Conservation (phyloP, 2,888 invertebrate genomes). For the Capitulum mitella region DNA sequence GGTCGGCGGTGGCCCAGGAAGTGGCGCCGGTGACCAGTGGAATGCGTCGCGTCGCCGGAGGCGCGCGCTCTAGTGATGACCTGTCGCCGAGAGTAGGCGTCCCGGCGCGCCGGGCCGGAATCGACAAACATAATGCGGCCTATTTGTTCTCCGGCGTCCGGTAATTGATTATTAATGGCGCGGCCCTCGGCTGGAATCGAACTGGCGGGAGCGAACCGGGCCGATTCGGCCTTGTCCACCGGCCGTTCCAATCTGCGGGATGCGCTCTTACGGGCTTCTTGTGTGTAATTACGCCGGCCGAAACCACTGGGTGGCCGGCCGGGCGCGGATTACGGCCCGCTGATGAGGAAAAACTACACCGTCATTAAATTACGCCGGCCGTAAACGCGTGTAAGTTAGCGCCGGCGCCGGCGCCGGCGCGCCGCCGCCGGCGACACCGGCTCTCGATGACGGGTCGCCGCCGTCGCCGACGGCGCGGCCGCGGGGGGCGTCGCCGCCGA, state of each 20-base stretch:
- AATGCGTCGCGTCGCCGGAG: neutral
- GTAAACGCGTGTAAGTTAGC: slow-evolving; percentile 13
- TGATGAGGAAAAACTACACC: slow-evolving; percentile 16
- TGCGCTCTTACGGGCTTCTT: neutral
- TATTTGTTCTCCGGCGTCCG: neutral
- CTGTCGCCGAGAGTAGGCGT: neutral
- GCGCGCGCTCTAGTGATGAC: neutral
- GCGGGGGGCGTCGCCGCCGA: neutral
- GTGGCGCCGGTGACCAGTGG: neutral
- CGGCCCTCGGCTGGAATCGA: neutral
- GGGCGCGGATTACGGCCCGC: neutral
- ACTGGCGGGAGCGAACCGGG: neutral
- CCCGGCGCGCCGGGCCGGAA: neutral
- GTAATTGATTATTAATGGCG: slow-evolving; percentile 16
- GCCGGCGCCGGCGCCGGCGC: neutral
- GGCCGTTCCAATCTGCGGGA: slow-evolving; percentile 10
- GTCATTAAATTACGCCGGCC: slow-evolving; percentile 4
- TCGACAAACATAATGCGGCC: neutral
- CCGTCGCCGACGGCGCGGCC: neutral
- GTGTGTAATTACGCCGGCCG: neutral
- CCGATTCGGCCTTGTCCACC: neutral
- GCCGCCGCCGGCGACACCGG: neutral
- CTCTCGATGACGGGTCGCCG: neutral
- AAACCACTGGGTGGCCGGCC: neutral
- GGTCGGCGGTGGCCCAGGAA: neutral